Evolutionary conservation across 2,888 invertebrate genomes (phyloP).

Genomic region (Taenaris catops): DNA sequence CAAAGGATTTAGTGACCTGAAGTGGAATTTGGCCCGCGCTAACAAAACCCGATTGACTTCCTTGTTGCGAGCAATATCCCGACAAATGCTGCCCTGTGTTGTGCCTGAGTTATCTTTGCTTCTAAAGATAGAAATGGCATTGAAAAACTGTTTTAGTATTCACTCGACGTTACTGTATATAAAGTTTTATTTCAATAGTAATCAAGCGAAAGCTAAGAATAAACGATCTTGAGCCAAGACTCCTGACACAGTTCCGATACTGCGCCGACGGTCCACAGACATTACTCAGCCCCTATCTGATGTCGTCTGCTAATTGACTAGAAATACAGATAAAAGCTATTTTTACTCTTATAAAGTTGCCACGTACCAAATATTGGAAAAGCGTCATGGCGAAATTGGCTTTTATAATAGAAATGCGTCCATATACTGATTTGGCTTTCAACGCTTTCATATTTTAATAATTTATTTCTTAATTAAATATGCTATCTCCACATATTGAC

Average conservation of each 20-base stretch:
- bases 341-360: conserved; percentile 37
- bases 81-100: too few species aligned
- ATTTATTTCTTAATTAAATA: too few species aligned
- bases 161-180: neutral
- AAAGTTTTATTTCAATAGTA: conserved; percentile 14
- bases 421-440: conserved; percentile 20
- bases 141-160: neutral
- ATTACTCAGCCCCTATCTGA: conserved; percentile 71
- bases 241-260: conserved; percentile 25
- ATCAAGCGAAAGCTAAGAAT: conserved; percentile 26
- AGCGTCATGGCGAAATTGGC: conserved; percentile 6
- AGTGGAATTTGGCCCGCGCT: too few species aligned
- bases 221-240: conserved; percentile 29
- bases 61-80: too few species aligned
- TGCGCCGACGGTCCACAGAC: conserved; percentile 24
- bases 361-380: conserved; percentile 6
- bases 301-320: conserved; percentile 74
- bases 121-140: neutral
- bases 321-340: conserved; percentile 71
- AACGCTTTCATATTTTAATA: too few species aligned
- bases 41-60: too few species aligned
- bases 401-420: conserved; percentile 6
- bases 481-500: too few species aligned
- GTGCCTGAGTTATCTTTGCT: too few species aligned
- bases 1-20: too few species aligned